Base-by-base conservation (phyloP, 1,140 invertebrate genomes). In the Adelges cooleyi region DNA sequence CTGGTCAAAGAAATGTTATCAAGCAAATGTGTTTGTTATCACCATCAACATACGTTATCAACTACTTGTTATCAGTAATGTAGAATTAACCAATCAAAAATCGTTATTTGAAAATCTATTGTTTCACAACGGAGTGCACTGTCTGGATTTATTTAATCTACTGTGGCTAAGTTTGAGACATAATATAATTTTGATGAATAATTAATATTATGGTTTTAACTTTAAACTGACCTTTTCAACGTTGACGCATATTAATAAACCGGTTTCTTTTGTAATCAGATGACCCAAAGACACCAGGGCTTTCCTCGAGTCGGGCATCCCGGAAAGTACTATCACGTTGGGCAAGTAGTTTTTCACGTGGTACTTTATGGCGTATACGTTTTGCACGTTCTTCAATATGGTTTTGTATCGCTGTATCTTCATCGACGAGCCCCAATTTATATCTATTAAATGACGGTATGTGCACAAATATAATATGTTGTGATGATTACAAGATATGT, bases 311-410 rank as follows among this genome's bases (percentile, higher is more conserved):
- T 84, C 84, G 0, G 93, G 91, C 33, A 83, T 74, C 1, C 95
- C 95, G 4, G 85, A 83, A 22, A 98, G 78, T 11, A 94, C 87
- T 67, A 98, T 75, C 68, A 95, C 82, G 71, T 89, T 86, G 0
- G 95, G 95, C 75, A 88, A 85, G 75, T 94, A 98, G 76, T 96
- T 97, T 77, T 98, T 98, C 2, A 97, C 92, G 73, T 98, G 95
- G 71, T 96, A 92, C 36, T 87, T 85, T 1, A 90, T 88, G n/a
- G 84, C 83, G 18, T 87, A 84, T 66, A 98, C 74, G 69, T 86
- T 86, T 67, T 86, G 79, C 2, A 90, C 84, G 15, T 88, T 86
- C 46, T 85, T 84, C 1, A 98, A 72, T 3, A 94, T 92, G 49
- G 86, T 88, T 74, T 92, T 92, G 76, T 97, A 97, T n/a, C 87